Conservation (phyloP, 2,888 invertebrate genomes). For the Blastobasis adustella region DNA sequence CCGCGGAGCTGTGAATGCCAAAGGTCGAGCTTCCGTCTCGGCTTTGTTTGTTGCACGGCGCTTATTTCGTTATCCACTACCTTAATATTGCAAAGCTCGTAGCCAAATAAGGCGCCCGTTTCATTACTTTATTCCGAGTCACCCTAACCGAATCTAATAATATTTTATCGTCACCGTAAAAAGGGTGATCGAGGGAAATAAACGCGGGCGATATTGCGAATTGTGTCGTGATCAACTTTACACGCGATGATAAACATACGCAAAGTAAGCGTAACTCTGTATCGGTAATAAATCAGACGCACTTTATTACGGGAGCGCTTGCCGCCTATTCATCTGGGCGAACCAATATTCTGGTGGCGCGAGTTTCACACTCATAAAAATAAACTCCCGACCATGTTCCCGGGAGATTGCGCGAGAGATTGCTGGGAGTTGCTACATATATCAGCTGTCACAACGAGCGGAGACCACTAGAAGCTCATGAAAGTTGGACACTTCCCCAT, state of each 20-base stretch:
- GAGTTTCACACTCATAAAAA: conserved; percentile 2
- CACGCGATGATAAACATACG: conserved; percentile 25
- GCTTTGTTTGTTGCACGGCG: conserved; percentile 10
- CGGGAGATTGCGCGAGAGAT: not conserved
- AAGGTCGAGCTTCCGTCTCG: conserved; percentile 7
- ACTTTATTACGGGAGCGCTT: conserved; percentile 19
- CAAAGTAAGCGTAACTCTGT: conserved; percentile 28
- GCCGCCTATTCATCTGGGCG: conserved; percentile 4
- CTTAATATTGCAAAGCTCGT: conserved; percentile 7
- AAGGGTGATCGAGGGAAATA: conserved; percentile 14
- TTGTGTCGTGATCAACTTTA: conserved; percentile 19
- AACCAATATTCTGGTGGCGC: not conserved
- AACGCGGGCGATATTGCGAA: conserved; percentile 19
- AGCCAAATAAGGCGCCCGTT: not conserved
- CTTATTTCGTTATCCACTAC: conserved; percentile 5
- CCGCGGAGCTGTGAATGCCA: conserved; percentile 9
- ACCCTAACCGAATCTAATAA: conserved; percentile 3
- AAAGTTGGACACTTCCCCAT: not conserved
- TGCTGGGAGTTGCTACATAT: not conserved
- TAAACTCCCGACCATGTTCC: not conserved
- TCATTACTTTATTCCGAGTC: conserved; percentile 1
- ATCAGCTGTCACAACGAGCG: not conserved
- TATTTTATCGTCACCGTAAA: conserved; percentile 23
- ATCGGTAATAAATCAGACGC: conserved; percentile 24
- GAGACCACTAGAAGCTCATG: not conserved